Base-by-base conservation (phyloP, 2,888 invertebrate species). In the Leptopterna dolabrata region DNA sequence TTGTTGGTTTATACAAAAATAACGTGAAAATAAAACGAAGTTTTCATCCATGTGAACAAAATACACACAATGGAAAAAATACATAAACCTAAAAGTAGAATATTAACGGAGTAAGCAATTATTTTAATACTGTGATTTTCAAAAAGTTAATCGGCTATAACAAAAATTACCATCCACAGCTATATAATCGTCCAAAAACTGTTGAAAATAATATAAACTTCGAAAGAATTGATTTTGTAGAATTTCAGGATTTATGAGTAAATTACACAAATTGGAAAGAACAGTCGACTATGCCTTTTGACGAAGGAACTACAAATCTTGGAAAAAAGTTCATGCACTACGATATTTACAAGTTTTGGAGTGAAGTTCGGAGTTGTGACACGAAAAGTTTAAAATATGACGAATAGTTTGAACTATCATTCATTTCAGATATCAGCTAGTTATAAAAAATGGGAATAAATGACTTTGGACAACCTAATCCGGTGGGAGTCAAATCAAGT, bases 21-120 rank as follows among this genome's bases (percentile, higher is more conserved):
- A 9, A 30, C 14, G 7, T 63, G 73, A 73, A 24, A 36, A 43
- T 43, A 27, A 63, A 24, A 4, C 24, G 11, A 11, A n/a, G 0
- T 45, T 78, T n/a, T 78, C 78, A 78, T 78, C 78, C 78, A 78
- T 78, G 78, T 45, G 24, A 78, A 45, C 19, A 14, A 45, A 78
- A 45, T 45, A 45, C 78, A 78, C 78, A 78, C 73, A 73, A 19
- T 45, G 41, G 43, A 36, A 78, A 78, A 78, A 78, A 78, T 78
- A 78, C 73, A 73, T 30, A 71, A 16, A 29, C 73, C 73, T 24
- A 63, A 63, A 63, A 63, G 63, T 63, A 63, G 63, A 63, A 63
- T n/a, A n/a, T 63, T 63, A 63, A 63, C 63, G 63, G 24, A 4
- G 63, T 63, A 63, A 63, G 63, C 63, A 63, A 63, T 63, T 63